Evolutionary conservation across 2,113 vertebrate species (phyloP).

Genomic region (Callocephalon fimbriatum): DNA sequence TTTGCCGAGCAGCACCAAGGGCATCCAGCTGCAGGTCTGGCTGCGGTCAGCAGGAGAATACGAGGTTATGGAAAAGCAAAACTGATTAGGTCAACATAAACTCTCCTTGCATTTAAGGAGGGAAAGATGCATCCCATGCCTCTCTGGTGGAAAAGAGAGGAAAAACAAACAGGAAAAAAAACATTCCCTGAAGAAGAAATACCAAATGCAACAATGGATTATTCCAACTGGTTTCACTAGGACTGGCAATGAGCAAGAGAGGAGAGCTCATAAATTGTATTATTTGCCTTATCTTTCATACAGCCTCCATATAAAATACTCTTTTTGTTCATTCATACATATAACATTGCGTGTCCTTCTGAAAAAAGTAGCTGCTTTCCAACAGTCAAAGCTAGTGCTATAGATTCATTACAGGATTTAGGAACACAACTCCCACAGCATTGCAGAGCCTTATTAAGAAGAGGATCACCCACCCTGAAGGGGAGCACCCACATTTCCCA

Average conservation of each 20-base stretch:
- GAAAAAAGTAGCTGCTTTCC: neutral
- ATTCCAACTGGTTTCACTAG: neutral
- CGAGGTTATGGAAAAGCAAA: neutral
- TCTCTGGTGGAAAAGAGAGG: neutral
- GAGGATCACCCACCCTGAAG: neutral
- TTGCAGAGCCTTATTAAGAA: neutral
- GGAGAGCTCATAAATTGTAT: neutral
- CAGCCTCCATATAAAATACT: neutral
- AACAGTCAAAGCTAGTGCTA: neutral
- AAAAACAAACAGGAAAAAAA: neutral
- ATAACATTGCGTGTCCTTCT: neutral
- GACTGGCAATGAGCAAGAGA: neutral
- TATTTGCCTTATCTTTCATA: neutral
- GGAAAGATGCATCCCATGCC: neutral
- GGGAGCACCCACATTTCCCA: neutral
- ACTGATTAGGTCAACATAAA: neutral
- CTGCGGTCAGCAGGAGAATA: neutral
- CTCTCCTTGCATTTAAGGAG: neutral
- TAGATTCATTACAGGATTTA: neutral
- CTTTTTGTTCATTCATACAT: neutral
- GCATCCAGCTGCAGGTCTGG: neutral
- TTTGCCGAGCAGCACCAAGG: neutral
- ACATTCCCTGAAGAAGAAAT: neutral
- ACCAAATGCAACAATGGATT: neutral
- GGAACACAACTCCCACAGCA: neutral